Conservation (phyloP, 2,797 vertebrate genomes). For the Ciconia nigra region DNA sequence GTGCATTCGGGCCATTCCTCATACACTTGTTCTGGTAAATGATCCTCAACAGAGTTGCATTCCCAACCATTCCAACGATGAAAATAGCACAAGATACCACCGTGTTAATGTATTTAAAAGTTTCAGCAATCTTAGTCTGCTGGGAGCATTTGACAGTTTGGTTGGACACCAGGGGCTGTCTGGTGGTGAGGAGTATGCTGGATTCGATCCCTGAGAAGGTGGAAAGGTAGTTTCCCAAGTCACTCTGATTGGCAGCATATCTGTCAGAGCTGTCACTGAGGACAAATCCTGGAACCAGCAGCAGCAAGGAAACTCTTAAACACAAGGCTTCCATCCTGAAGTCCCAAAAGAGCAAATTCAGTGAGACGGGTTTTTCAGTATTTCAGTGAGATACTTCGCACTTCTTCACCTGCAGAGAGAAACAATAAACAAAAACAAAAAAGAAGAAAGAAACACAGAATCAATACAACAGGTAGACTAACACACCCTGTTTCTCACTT, state of each 20-base stretch:
- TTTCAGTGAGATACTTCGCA: background rate
- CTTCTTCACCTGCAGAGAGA: slow-evolving; percentile 51
- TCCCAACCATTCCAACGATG: slow-evolving; percentile 94
- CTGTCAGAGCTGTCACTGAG: slow-evolving; percentile 76
- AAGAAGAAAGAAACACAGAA: background rate
- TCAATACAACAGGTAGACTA: background rate
- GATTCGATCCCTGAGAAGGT: slow-evolving; percentile 55
- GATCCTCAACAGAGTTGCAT: slow-evolving; percentile 94
- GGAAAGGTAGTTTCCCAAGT: slow-evolving; percentile 29
- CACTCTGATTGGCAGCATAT: slow-evolving; percentile 59
- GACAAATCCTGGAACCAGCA: slow-evolving; percentile 80
- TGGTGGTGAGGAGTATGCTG: slow-evolving; percentile 58
- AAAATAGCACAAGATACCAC: slow-evolving; percentile 90
- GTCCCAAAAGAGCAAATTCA: slow-evolving; percentile 23
- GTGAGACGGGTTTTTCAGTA: background rate
- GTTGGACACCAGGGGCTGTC: slow-evolving; percentile 62
- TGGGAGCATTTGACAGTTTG: slow-evolving; percentile 72
- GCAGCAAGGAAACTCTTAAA: slow-evolving; percentile 78
- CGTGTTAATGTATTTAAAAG: slow-evolving; percentile 95
- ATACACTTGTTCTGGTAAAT: slow-evolving; percentile 99
- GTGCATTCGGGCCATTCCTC: slow-evolving; percentile 96
- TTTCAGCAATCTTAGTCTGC: slow-evolving; percentile 75
- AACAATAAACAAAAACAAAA: background rate
- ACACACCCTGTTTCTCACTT: background rate
- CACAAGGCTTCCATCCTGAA: slow-evolving; percentile 79